phyloP scores from a whole-genome alignment of 2,888 invertebrate genomes.

The Campopleginae sp. region DNA sequence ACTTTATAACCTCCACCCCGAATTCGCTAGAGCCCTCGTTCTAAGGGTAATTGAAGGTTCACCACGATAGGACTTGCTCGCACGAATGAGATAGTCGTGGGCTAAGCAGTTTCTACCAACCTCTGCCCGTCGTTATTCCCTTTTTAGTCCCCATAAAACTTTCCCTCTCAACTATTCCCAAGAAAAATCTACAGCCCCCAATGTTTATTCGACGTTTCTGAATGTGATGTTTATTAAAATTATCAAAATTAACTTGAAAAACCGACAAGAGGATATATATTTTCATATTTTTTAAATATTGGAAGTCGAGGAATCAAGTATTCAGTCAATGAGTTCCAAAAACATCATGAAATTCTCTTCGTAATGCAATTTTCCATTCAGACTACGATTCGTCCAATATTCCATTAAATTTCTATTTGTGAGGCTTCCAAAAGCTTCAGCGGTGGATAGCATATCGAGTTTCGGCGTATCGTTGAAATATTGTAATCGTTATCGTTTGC shows the following conservation, averaged over 20 bases:
- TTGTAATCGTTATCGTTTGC: not conserved
- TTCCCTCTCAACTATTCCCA: not conserved
- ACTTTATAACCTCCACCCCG: constrained; percentile 40
- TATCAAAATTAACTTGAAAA: no score
- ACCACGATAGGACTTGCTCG: constrained; percentile 53
- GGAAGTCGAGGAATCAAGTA: no score
- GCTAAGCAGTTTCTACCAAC: constrained; percentile 60
- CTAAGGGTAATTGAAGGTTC: constrained; percentile 64
- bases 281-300: not conserved
- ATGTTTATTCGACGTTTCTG: not conserved
- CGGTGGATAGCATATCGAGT: not conserved
- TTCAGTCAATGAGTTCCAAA: no score
- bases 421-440: not conserved
- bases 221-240: not conserved
- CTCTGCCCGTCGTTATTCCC: constrained; percentile 20
- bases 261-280: not conserved
- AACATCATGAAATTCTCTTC: not conserved
- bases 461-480: not conserved
- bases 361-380: not conserved
- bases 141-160: not conserved
- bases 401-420: not conserved
- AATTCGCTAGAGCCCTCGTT: constrained; percentile 9
- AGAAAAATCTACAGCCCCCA: not conserved
- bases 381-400: not conserved
- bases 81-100: constrained; percentile 62